These are phyloP conservation scores for Hyposmocoma kahamanoa DNA, from an alignment of 1,140 invertebrate genomes.

Conservation along the genomic window DNA sequence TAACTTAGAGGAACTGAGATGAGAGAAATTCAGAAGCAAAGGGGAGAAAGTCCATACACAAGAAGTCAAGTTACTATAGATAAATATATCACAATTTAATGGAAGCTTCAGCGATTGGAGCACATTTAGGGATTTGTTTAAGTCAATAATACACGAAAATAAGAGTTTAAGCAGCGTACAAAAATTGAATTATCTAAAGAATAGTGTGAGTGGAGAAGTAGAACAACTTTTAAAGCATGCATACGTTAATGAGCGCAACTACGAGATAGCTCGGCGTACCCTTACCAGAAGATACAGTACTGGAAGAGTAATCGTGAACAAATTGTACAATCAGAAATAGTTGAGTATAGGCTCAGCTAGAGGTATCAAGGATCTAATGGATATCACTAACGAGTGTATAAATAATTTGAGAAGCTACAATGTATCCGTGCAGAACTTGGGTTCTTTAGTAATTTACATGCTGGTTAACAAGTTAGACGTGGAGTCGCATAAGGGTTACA, in stretches of 20 bases:
- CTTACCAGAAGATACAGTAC: slow-evolving; percentile 12
- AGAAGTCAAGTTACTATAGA: neutral
- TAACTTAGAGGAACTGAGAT: neutral
- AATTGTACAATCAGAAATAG: slow-evolving; percentile 8
- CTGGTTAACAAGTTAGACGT: neutral
- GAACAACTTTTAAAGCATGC: neutral
- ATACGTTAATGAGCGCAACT: neutral
- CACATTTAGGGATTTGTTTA: slow-evolving; percentile 1
- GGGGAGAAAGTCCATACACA: neutral
- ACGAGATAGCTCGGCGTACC: neutral
- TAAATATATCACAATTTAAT: neutral
- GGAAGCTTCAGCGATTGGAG: neutral
- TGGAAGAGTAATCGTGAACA: slow-evolving; percentile 15
- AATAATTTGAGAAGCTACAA: neutral
- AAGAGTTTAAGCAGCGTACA: neutral
- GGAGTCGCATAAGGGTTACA: slow-evolving; percentile 1
- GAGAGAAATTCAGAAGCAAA: neutral
- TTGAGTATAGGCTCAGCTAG: slow-evolving; percentile 8
- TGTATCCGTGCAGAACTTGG: neutral
- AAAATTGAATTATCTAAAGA: neutral
- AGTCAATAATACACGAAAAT: slow-evolving; percentile 1
- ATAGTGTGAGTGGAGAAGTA: neutral
- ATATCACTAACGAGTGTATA: slow-evolving; percentile 16
- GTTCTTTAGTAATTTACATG: neutral
- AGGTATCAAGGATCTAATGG: slow-evolving; percentile 9